phyloP scores from a whole-genome alignment of 1,140 invertebrate species.

The Augochlora pura region DNA sequence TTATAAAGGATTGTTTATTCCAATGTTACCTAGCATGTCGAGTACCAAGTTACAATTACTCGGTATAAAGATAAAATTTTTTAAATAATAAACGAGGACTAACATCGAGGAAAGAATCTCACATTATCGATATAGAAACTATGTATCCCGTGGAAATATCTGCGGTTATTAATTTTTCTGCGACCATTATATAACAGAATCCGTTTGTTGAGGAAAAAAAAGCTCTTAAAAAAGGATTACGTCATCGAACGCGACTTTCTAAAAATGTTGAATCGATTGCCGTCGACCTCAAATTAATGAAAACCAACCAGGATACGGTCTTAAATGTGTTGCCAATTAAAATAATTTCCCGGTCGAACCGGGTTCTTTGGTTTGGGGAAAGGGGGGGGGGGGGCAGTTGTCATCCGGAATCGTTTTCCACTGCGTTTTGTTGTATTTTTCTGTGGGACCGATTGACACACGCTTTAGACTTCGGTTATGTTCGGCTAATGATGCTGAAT shows the following conservation, averaged over 20 bases:
- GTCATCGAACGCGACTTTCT: conserved; percentile 7
- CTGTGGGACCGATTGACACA: neutral
- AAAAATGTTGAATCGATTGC: conserved; percentile 2
- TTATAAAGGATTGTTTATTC: too few relatives aligned
- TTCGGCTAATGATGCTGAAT: conserved; percentile 17
- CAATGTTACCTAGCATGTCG: too few relatives aligned
- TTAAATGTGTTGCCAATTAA: conserved; percentile 12
- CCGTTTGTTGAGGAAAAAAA: neutral
- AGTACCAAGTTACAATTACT: too few relatives aligned
- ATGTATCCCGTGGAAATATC: too few relatives aligned
- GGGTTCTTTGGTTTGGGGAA: neutral
- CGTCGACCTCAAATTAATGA: neutral
- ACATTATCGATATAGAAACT: too few relatives aligned
- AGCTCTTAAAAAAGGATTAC: neutral
- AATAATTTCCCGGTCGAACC: conserved; percentile 1
- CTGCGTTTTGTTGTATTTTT: neutral
- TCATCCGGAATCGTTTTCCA: neutral
- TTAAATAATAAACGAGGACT: too few relatives aligned
- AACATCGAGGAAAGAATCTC: too few relatives aligned
- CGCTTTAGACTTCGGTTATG: too few relatives aligned
- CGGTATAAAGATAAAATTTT: too few relatives aligned
- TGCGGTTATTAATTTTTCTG: too few relatives aligned
- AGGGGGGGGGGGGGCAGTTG: too few relatives aligned
- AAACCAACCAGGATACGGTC: neutral
- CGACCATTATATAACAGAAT: too few relatives aligned